A percentile compares a stretch with the other conserved stretches of the same genome.
phyloP scores from a whole-genome alignment of 2,113 vertebrate genomes.

The Microtus oregoni region DNA sequence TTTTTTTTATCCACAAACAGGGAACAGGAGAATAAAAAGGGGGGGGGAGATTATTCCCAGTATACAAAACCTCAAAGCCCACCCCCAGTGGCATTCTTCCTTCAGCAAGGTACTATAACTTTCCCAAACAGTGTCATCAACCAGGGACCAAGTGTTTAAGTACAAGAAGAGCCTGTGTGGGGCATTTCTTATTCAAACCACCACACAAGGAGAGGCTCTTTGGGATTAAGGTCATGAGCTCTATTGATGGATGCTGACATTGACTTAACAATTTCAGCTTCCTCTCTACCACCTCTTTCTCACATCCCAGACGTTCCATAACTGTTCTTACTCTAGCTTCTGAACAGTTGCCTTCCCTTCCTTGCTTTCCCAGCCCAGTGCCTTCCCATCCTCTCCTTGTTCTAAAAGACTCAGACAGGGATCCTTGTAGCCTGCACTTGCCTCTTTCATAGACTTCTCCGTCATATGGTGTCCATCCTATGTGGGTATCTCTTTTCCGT shows the following conservation, averaged over 20 bases:
- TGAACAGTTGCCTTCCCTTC: background rate
- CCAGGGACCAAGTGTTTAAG: background rate
- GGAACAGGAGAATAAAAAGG: background rate
- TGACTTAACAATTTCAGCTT: background rate
- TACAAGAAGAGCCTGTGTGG: background rate
- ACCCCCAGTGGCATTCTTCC: background rate
- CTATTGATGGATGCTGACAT: background rate
- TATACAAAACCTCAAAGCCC: background rate
- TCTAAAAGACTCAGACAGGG: accelerated
- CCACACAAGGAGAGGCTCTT: background rate
- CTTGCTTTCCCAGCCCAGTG: background rate
- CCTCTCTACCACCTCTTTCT: background rate
- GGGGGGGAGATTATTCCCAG: background rate
- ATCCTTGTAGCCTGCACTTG: accelerated
- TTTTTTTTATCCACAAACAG: background rate
- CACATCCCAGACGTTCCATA: accelerated
- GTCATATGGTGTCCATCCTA: background rate
- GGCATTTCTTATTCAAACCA: background rate
- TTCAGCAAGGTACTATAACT: background rate
- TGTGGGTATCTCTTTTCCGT: background rate
- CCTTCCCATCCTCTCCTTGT: background rate
- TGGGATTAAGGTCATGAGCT: background rate
- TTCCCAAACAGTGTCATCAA: background rate
- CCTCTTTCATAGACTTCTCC: background rate
- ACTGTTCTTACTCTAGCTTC: background rate